Evolutionary conservation across 2,888 invertebrate genomes (phyloP).

Genomic region (Drosophila percnosoma): DNA sequence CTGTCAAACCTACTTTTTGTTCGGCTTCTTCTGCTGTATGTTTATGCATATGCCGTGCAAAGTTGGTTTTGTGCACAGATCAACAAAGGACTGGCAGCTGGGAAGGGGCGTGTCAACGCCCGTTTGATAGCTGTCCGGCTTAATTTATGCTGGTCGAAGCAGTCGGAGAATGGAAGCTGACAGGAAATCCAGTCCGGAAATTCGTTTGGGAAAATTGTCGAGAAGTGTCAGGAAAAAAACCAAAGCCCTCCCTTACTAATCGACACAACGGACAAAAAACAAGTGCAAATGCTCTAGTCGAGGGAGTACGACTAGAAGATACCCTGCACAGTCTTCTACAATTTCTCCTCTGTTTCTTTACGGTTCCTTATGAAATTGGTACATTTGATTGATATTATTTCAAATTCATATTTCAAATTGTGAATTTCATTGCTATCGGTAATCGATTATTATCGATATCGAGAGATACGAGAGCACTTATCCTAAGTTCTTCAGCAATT

Average conservation of each 20-base stretch:
- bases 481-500: not conserved
- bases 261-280: not conserved
- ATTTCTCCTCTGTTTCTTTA: not conserved
- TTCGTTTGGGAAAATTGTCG: slow-evolving; percentile 49
- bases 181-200: slow-evolving; percentile 60
- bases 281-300: not conserved
- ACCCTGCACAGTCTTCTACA: not conserved
- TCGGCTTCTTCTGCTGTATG: not conserved
- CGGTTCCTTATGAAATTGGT: not conserved
- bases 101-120: slow-evolving; percentile 29
- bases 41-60: slow-evolving; percentile 44
- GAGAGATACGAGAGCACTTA: no score
- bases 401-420: not conserved
- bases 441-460: no score
- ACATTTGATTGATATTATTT: no score
- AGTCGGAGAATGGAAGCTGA: slow-evolving; percentile 27
- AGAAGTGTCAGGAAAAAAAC: slow-evolving; percentile 19
- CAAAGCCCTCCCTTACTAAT: not conserved
- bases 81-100: slow-evolving; percentile 33
- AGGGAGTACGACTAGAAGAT: not conserved
- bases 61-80: slow-evolving; percentile 14
- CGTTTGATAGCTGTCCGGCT: slow-evolving; percentile 31
- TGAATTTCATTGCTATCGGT: not conserved
- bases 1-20: not conserved
- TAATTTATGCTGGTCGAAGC: slow-evolving; percentile 55